Evolutionary conservation across 2,113 vertebrate species (phyloP).

Genomic region (Brachirus orientalis): DNA sequence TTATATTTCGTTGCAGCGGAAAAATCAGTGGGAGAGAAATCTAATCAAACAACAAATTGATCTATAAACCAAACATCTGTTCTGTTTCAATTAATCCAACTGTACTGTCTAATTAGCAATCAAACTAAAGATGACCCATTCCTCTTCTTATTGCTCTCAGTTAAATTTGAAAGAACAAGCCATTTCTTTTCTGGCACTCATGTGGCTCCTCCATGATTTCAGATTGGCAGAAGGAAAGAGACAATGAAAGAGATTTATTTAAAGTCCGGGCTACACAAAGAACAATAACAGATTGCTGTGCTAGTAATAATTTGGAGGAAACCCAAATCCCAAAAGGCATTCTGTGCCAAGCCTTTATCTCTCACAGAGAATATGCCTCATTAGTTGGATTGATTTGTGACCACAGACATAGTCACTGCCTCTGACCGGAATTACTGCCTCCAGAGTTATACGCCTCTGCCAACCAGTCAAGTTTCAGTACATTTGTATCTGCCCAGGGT

Average conservation of each 20-base stretch:
- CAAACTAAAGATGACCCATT: slow-evolving; percentile 29
- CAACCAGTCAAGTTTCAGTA: neutral
- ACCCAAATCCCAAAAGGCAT: slow-evolving; percentile 31
- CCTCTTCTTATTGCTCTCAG: slow-evolving; percentile 14
- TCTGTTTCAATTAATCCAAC: slow-evolving; percentile 36
- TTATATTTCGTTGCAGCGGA: slow-evolving; percentile 48
- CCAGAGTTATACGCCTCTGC: neutral
- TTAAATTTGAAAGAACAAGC: slow-evolving; percentile 32
- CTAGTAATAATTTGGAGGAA: slow-evolving; percentile 37
- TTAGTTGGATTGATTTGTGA: slow-evolving; percentile 59
- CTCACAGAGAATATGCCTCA: slow-evolving; percentile 34
- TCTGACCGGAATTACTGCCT: neutral
- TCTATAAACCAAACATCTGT: slow-evolving; percentile 48
- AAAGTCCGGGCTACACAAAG: slow-evolving; percentile 10
- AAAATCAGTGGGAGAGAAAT: slow-evolving; percentile 6
- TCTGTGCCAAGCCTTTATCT: slow-evolving; percentile 52
- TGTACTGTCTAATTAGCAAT: slow-evolving; percentile 37
- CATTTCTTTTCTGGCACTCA: slow-evolving; percentile 24
- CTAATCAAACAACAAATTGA: slow-evolving; percentile 26
- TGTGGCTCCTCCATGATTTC: slow-evolving; percentile 16
- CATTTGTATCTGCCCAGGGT: neutral
- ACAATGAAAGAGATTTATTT: slow-evolving; percentile 51
- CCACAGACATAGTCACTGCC: slow-evolving; percentile 15
- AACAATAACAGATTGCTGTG: slow-evolving; percentile 31
- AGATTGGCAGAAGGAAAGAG: slow-evolving; percentile 6